Percentiles rank a stretch among this genome's conserved stretches.
Evolutionary conservation across 2,888 invertebrate genomes (phyloP).

Genomic region (Pyrrhosoma nymphula): DNA sequence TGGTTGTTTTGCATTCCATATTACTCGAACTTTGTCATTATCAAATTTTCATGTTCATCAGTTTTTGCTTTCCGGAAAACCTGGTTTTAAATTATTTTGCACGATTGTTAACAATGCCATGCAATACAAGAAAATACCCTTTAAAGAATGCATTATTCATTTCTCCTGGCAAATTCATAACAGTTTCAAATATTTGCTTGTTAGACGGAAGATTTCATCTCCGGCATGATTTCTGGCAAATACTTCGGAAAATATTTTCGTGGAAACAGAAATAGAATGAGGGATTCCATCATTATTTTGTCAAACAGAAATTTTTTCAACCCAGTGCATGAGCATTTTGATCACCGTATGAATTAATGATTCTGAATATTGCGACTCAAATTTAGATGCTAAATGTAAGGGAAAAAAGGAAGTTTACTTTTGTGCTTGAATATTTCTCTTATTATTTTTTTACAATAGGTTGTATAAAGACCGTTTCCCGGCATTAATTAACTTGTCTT

Average conservation of each 20-base stretch:
- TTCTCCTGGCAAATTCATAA: background rate
- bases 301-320: background rate
- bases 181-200: background rate
- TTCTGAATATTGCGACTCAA: no score
- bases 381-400: background rate
- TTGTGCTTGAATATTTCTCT: background rate
- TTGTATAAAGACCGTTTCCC: background rate
- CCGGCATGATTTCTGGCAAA: background rate
- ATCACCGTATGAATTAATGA: background rate
- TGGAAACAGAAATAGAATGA: background rate
- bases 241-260: background rate
- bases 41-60: no score
- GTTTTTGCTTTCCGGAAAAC: background rate
- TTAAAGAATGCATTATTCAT: background rate
- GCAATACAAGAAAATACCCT: background rate
- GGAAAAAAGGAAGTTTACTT: background rate
- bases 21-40: no score
- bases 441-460: background rate
- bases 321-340: no score
- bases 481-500: background rate
- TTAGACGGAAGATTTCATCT: background rate
- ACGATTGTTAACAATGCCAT: background rate
- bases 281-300: background rate
- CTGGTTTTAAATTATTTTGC: background rate
- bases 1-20: background rate